Evolutionary conservation across 2,888 invertebrate genomes (phyloP).

Genomic region (Megastigmus dorsalis): DNA sequence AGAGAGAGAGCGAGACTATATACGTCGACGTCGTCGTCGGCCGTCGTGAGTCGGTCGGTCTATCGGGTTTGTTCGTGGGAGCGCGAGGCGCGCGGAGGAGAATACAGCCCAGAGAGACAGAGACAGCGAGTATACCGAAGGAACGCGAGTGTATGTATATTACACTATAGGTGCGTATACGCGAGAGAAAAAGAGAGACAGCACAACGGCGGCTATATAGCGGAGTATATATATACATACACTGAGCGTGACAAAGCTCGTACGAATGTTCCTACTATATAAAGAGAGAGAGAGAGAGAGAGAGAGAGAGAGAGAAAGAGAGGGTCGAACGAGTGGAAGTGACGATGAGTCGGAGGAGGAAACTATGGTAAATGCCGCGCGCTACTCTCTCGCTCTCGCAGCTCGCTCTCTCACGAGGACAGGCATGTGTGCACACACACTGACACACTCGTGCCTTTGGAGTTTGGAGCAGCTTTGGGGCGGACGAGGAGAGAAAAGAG

Average conservation of each 20-base stretch:
- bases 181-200: conserved; percentile 11
- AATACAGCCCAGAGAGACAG: not conserved
- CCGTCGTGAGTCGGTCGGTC: conserved; percentile 20
- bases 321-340: conserved; percentile 32
- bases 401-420: too few species aligned
- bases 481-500: not conserved
- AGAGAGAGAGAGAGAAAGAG: conserved; percentile 36
- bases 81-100: conserved; percentile 19
- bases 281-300: too few species aligned
- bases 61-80: conserved; percentile 22
- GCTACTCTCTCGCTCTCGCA: not conserved
- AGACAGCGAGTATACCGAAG: conserved; percentile 8
- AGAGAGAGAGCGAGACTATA: not conserved
- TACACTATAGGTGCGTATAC: not conserved
- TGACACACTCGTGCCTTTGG: too few species aligned
- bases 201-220: too few species aligned
- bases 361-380: too few species aligned
- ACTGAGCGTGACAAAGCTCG: conserved; percentile 50
- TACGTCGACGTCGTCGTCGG: not conserved
- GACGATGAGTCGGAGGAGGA: conserved; percentile 43
- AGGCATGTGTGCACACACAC: too few species aligned
- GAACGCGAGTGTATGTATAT: not conserved
- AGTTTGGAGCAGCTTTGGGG: too few species aligned
- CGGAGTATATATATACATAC: too few species aligned
- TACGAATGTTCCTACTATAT: too few species aligned